A percentile compares a stretch with the other conserved stretches of the same genome.
phyloP scores from a whole-genome alignment of 2,113 vertebrate genomes.

The Sus scrofa region T2T-Sscrofa CM000826.6:83542501-83543000 shows the following conservation, averaged over 20 bases:
- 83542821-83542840: not conserved
- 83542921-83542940: constrained; percentile 64
- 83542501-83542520: not conserved
- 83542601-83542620: not conserved
- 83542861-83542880: not conserved
- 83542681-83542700: not conserved
- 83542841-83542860: not conserved
- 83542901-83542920: constrained; percentile 33
- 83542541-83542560: not conserved
- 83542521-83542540: not conserved
- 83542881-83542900: not conserved
- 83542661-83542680: not conserved
- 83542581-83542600: constrained; percentile 45
- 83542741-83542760: not conserved
- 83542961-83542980: constrained; percentile 67
- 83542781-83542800: not conserved
- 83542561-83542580: not conserved
- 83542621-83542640: not conserved
- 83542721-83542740: not conserved
- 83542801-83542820: not conserved
- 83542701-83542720: constrained; percentile 38
- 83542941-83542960: constrained; percentile 69
- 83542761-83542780: not conserved
- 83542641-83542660: not conserved
- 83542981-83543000: constrained; percentile 63